Percentiles rank a stretch among this genome's conserved stretches.
Conservation (phyloP, 2,113 vertebrate genomes). For the Aptenodytes forsteri region DNA sequence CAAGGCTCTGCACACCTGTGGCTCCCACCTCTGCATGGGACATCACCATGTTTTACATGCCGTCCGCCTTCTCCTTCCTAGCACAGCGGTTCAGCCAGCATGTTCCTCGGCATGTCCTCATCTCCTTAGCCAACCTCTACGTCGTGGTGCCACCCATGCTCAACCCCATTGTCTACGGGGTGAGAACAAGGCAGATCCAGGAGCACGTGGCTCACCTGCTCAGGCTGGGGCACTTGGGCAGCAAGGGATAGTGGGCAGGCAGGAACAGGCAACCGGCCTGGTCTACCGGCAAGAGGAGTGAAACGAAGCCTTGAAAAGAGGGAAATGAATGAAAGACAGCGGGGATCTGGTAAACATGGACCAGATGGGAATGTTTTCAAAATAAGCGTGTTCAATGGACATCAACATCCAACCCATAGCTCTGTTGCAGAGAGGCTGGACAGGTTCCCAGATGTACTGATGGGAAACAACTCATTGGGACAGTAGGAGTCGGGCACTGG, state of each 20-base stretch:
- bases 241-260: not conserved
- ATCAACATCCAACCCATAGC: not conserved
- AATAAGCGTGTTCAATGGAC: not conserved
- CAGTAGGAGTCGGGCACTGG: not conserved
- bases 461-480: not conserved
- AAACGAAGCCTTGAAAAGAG: not conserved
- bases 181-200: not conserved
- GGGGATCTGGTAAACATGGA: not conserved
- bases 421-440: not conserved
- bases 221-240: fast-evolving
- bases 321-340: not conserved
- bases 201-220: not conserved
- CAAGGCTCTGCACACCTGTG: conserved; percentile 34
- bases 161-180: not conserved
- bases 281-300: not conserved
- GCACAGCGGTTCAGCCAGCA: not conserved
- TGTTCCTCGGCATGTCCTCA: not conserved
- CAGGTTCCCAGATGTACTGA: not conserved
- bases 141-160: not conserved
- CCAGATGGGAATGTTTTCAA: not conserved
- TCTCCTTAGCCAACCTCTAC: not conserved
- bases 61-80: not conserved
- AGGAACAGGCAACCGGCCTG: not conserved
- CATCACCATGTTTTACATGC: conserved; percentile 7
- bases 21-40: conserved; percentile 43